These are phyloP conservation scores for Eumaeus atala DNA, from an alignment of 1,140 invertebrate genomes.

Conservation along the genomic window DNA sequence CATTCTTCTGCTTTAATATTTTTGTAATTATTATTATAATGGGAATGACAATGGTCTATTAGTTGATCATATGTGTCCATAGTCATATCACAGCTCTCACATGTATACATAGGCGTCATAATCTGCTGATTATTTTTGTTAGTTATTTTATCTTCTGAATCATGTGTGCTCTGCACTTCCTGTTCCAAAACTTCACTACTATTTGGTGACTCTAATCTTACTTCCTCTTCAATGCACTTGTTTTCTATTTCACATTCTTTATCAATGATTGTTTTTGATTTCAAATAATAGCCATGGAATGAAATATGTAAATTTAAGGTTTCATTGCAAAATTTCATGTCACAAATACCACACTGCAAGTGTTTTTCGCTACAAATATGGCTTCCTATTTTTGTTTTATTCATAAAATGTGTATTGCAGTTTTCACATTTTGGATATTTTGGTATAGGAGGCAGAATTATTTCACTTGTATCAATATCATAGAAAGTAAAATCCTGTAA, in stretches of 20 bases:
- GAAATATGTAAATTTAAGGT: conserved; percentile 42
- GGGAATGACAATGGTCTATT: conserved; percentile 50
- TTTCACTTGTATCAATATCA: conserved; percentile 30
- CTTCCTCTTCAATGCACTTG: too few species aligned
- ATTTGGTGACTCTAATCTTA: too few species aligned
- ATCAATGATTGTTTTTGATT: background rate
- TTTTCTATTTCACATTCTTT: too few species aligned
- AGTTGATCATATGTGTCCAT: conserved; percentile 43
- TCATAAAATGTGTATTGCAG: conserved; percentile 40
- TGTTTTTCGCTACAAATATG: conserved; percentile 35
- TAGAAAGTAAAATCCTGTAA: conserved; percentile 45
- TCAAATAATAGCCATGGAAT: conserved; percentile 38
- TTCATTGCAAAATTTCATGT: conserved; percentile 32
- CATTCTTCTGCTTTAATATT: conserved; percentile 25
- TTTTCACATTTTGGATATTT: conserved; percentile 40
- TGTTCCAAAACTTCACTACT: background rate
- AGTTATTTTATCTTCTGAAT: background rate
- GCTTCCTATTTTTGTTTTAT: conserved; percentile 23
- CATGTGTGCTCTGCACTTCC: background rate
- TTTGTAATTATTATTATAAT: conserved; percentile 27
- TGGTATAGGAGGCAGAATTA: conserved; percentile 39
- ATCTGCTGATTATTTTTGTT: too few species aligned
- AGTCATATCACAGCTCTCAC: conserved; percentile 35
- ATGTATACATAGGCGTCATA: conserved; percentile 24
- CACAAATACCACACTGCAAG: conserved; percentile 35